Evolutionary conservation across 2,888 invertebrate genomes (phyloP).

Genomic region (Stenotaenia linearis): DNA sequence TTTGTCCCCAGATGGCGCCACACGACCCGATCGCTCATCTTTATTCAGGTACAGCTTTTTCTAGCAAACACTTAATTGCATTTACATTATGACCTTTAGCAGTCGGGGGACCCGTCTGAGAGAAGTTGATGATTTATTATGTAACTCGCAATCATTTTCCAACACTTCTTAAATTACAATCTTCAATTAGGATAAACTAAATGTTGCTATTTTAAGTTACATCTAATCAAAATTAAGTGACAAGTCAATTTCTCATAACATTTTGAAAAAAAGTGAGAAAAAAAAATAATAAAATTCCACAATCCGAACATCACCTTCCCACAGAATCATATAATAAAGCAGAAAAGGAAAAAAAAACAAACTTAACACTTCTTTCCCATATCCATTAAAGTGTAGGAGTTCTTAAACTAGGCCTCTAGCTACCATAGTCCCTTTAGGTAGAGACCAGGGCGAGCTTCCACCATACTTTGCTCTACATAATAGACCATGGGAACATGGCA

Average conservation of each 20-base stretch:
- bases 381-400: not conserved
- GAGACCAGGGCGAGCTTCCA: constrained; percentile 23
- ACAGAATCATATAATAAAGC: not conserved
- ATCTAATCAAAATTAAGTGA: constrained; percentile 20
- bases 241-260: not conserved
- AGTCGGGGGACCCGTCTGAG: not conserved
- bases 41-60: not conserved
- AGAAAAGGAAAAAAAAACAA: not conserved
- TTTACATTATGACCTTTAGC: not conserved
- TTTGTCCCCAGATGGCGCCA: not conserved
- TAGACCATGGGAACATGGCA: constrained; percentile 21
- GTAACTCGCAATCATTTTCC: constrained; percentile 13
- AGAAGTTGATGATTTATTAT: constrained; percentile 8
- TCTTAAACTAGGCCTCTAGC: constrained; percentile 11
- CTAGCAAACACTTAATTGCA: not conserved
- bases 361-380: constrained; percentile 11
- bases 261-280: not conserved
- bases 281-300: not conserved
- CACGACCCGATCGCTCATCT: not conserved
- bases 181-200: constrained; percentile 16
- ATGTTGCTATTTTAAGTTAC: constrained; percentile 2
- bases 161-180: constrained; percentile 11
- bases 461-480: constrained; percentile 24
- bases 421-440: not conserved
- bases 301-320: not conserved